These are phyloP conservation scores for Atlantisia rogersi DNA, from an alignment of 2,113 vertebrate genomes.

Conservation along the genomic window DNA sequence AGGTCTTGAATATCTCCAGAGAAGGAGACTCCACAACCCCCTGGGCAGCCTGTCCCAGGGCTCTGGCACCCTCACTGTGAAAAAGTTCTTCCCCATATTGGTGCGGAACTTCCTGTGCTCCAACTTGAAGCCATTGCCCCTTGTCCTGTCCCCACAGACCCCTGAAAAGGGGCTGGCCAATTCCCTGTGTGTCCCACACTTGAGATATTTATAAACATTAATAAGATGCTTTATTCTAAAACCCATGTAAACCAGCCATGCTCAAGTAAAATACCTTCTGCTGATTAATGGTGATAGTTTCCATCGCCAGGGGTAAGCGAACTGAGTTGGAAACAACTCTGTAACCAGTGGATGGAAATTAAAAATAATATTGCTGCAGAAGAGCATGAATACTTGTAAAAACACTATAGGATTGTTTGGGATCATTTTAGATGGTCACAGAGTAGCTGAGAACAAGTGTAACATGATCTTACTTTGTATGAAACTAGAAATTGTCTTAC, in stretches of 20 bases:
- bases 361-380: not conserved
- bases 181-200: too few species aligned
- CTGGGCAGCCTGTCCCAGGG: too few species aligned
- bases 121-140: too few species aligned
- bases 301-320: not conserved
- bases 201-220: too few species aligned
- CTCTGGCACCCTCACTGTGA: too few species aligned
- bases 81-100: too few species aligned
- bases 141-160: too few species aligned
- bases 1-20: too few species aligned
- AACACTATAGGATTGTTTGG: not conserved
- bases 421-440: not conserved
- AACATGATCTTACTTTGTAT: not conserved
- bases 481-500: not conserved
- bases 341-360: not conserved
- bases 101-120: too few species aligned
- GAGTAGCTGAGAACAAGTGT: not conserved
- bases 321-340: not conserved
- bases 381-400: not conserved
- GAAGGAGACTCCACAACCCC: too few species aligned
- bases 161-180: too few species aligned
- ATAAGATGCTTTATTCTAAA: not conserved
- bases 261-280: not conserved
- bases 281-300: not conserved
- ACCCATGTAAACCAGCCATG: not conserved